Evolutionary conservation across 2,888 invertebrate genomes (phyloP).

Genomic region (Fissipunctia ypsillon): DNA sequence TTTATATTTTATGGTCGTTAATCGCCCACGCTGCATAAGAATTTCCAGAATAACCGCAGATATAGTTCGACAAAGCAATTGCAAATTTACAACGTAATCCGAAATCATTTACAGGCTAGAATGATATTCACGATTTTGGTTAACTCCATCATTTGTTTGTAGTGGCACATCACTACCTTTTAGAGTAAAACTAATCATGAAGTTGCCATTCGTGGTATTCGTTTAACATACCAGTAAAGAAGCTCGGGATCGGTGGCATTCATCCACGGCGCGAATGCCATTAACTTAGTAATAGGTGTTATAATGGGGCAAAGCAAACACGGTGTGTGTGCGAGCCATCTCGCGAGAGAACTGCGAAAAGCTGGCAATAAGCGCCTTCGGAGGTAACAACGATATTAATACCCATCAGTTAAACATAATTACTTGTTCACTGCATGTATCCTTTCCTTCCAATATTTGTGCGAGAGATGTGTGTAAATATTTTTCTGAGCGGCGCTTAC

Average conservation of each 20-base stretch:
- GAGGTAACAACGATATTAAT: conserved; percentile 74
- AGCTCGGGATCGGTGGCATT: conserved; percentile 30
- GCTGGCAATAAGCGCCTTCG: conserved; percentile 62
- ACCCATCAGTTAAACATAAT: conserved; percentile 73
- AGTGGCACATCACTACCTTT: conserved; percentile 38
- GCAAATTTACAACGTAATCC: conserved; percentile 20
- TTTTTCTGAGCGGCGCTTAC: conserved; percentile 85
- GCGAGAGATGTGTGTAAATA: conserved; percentile 84
- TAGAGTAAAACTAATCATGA: conserved; percentile 53
- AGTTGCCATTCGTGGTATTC: conserved; percentile 48
- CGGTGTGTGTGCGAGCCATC: conserved; percentile 27
- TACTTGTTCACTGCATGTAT: conserved; percentile 68
- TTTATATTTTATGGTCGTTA: conserved; percentile 30
- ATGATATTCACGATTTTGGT: conserved; percentile 23
- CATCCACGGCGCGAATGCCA: conserved; percentile 44
- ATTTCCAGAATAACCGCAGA: conserved; percentile 10
- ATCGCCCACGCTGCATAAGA: conserved; percentile 38
- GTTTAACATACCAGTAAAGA: conserved; percentile 47
- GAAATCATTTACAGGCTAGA: conserved; percentile 23
- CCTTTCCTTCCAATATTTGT: conserved; percentile 77
- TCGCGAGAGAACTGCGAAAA: conserved; percentile 54
- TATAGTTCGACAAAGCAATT: conserved; percentile 10
- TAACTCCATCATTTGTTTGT: conserved; percentile 35
- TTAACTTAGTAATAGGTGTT: conserved; percentile 58
- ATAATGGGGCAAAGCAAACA: conserved; percentile 53